Evolutionary conservation across 2,888 invertebrate species (phyloP).

Genomic region (Eumacrocentrus americanus): DNA sequence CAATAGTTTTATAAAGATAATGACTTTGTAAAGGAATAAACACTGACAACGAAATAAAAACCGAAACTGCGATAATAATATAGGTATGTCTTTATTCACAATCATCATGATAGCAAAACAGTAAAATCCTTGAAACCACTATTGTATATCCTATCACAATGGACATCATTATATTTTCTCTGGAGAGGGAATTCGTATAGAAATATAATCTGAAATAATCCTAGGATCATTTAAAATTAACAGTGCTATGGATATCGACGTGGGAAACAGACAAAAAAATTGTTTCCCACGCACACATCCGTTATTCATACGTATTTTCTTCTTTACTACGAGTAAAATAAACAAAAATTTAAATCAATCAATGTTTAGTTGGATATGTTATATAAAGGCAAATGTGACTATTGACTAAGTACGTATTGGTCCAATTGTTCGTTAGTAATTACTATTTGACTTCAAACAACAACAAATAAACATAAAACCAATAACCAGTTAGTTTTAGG

Average conservation of each 20-base stretch:
- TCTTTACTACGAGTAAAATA: constrained; percentile 16
- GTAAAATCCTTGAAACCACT: not conserved
- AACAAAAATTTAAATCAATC: constrained; percentile 34
- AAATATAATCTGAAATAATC: constrained; percentile 49
- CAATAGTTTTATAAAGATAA: no score
- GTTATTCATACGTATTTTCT: constrained; percentile 23
- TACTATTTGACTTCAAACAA: constrained; percentile 18
- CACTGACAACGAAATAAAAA: no score
- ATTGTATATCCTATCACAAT: constrained; percentile 12
- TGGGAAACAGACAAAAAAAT: constrained; percentile 1
- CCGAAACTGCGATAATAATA: constrained; percentile 5
- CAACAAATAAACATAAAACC: constrained; percentile 29
- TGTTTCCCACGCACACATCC: constrained; percentile 1
- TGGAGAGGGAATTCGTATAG: constrained; percentile 40
- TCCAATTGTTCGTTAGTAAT: constrained; percentile 46
- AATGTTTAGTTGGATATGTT: constrained; percentile 49
- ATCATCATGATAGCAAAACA: constrained; percentile 18
- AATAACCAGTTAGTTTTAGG: constrained; percentile 2
- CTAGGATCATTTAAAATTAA: constrained; percentile 34
- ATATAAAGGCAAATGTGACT: constrained; percentile 43
- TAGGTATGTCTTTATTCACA: constrained; percentile 21
- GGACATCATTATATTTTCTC: constrained; percentile 24
- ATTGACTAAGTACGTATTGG: constrained; percentile 47
- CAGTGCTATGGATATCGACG: constrained; percentile 19
- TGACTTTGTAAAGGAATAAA: no score